Base-by-base conservation (phyloP, 2,888 invertebrate species). In the Chironomus tentans region DNA sequence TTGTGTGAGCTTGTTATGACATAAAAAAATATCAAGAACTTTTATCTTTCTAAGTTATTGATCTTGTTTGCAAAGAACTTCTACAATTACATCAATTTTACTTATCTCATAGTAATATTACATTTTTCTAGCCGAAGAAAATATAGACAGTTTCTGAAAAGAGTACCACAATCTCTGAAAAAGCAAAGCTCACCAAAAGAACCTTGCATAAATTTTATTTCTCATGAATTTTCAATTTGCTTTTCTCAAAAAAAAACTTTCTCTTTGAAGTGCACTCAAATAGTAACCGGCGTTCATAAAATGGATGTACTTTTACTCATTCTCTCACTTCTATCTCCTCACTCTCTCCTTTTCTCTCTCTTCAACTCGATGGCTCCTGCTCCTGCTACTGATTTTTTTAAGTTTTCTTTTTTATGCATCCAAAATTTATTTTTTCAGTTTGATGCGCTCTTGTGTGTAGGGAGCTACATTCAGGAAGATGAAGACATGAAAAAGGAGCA, bases 251-350 rank as follows among this genome's bases (percentile, higher is more conserved):
- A 18, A 18, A 56, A 56, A 56, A 56, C 24, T 65, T 65, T 65
- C 65, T 24, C 65, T 65, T 65, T 65, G 65, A 65, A 65, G 65
- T 65, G 24, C 22, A 65, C 65, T 65, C 65, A 65, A 21, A 24
- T 24, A 65, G 65, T 65, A 65, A 65, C 65, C 6, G 65, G 65
- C 65, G 22, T 21, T 21, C 65, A 65, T 65, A n/a, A 65, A 65
- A 65, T 38, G 38, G 10, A 38, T 38, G 38, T 38, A 38, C 2
- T 38, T 24, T 38, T 10, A 38, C 38, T 38, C 38, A 38, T 38
- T 38, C 38, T 38, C 38, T 38, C 38, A 38, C 18, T 56, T 56
- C 50, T 50, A 5, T 50, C 50, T 50, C 56, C 24, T 7, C 65
- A 21, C 5, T 62, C n/a, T 65, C 24, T 24, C 24, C n/a, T 12